Percentiles rank a stretch among this genome's conserved stretches.
Conservation (phyloP, 2,113 vertebrate genomes). For the Loxodonta africana region DNA sequence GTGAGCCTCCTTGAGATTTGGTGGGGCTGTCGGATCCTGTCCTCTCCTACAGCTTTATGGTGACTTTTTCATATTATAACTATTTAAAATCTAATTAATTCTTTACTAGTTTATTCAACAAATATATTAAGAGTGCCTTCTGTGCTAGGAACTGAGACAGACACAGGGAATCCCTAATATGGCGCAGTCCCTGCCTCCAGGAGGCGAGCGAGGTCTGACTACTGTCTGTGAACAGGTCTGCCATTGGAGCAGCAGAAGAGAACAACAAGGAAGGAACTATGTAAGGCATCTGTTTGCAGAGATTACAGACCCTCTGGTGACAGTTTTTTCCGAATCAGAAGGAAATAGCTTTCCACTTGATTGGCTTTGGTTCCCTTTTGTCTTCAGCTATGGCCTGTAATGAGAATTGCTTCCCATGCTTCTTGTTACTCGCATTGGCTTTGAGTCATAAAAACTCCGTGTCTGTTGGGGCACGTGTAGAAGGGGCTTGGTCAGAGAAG, state of each 20-base stretch:
- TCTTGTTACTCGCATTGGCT: neutral
- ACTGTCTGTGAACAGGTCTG: neutral
- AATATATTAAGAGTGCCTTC: neutral
- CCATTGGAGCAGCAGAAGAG: neutral
- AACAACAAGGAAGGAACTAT: neutral
- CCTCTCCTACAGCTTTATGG: neutral
- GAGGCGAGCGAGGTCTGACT: neutral
- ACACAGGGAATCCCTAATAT: neutral
- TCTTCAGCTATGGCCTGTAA: neutral
- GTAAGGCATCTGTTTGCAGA: neutral
- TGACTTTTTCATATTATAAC: neutral
- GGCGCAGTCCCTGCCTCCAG: neutral
- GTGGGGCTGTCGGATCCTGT: too few relatives aligned
- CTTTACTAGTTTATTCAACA: neutral
- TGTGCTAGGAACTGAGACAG: neutral
- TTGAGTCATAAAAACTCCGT: neutral
- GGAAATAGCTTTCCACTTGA: neutral
- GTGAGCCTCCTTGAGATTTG: neutral
- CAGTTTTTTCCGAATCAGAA: neutral
- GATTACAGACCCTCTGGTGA: neutral
- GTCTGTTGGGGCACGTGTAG: neutral
- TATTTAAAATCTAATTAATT: neutral
- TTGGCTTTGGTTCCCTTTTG: neutral
- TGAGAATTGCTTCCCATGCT: neutral
- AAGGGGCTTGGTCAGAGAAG: neutral